Conservation (phyloP, 2,113 vertebrate genomes). For the Australoheros scitulus region DNA sequence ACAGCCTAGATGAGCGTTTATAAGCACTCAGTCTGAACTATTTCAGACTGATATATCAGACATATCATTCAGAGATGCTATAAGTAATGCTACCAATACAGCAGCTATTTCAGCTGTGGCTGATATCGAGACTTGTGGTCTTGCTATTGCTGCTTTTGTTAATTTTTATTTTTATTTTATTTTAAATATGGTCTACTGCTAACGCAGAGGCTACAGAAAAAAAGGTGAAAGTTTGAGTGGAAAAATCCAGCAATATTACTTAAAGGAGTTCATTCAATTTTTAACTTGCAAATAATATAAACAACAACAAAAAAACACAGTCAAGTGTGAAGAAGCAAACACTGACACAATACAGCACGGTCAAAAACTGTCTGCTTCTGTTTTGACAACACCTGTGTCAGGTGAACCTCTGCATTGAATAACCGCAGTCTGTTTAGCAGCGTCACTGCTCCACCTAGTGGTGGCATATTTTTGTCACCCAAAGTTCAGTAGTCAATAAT, state of each 20-base stretch:
- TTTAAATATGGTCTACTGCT: neutral
- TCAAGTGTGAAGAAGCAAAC: neutral
- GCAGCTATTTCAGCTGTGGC: neutral
- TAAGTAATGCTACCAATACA: neutral
- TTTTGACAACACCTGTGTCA: no score
- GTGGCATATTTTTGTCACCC: neutral
- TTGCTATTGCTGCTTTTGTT: neutral
- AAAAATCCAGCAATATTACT: neutral
- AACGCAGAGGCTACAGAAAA: neutral
- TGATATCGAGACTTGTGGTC: neutral
- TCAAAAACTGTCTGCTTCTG: neutral
- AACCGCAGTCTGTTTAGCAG: neutral
- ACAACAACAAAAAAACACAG: neutral
- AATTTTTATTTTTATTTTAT: neutral
- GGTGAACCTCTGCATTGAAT: no score
- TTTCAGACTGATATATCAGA: neutral
- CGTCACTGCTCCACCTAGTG: neutral
- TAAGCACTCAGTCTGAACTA: constrained; percentile 19
- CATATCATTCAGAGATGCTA: neutral
- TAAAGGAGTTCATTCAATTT: neutral
- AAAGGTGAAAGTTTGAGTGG: neutral
- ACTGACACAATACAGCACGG: neutral
- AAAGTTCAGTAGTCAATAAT: neutral
- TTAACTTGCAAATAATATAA: neutral
- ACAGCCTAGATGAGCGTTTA: constrained; percentile 23